Evolutionary conservation across 2,797 vertebrate genomes (phyloP), one percentile per base, ranked within the genome.

Genomic region (Helicolenus hilgendorfi): DNA sequence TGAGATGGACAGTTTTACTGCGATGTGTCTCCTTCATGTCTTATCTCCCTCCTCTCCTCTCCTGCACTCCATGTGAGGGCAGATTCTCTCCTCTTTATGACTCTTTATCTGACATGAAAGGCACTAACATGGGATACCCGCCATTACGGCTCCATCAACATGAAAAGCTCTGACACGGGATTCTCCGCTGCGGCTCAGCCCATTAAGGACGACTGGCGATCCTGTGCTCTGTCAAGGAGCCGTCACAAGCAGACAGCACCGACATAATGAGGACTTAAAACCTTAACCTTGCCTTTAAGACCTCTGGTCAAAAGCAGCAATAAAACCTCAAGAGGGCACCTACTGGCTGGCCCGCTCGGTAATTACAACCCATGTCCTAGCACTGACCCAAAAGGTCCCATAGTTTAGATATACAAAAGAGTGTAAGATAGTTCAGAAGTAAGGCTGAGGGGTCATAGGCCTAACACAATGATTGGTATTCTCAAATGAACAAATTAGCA

Each of bases 101-200:
- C 96, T 96, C 96, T 96, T 97, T 96, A 97, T 97, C 96, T 96
- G 92, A 97, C 96, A 97, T 97, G 96, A 97, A 97, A 97, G 97
- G 95, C 95, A 91, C 93, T 94, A 95, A 96, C 96, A 97, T 81
- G 90, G 94, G 95, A 97, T 94, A 94, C 92, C 92, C 96, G 94
- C 96, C 96, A 97, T 97, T 97, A 97, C 87, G 93, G 96, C 96
- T 97, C 96, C 96, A 96, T 97, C 96, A 96, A 96, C 96, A 95
- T 97, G 93, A 97, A 96, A 96, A 95, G 93, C 93, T 86, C 92
- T 94, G 97, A 97, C 96, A 96, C 56, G 65, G 90, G 91, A 94
- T 96, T 96, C 96, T 95, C 94, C 84, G 36, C 86, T 26, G 77
- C 68, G 68, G 88, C 94, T 95, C 92, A 93, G 95, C 90, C 96